Conservation (phyloP, 2,113 vertebrate genomes). For the Callithrix jacchus region DNA sequence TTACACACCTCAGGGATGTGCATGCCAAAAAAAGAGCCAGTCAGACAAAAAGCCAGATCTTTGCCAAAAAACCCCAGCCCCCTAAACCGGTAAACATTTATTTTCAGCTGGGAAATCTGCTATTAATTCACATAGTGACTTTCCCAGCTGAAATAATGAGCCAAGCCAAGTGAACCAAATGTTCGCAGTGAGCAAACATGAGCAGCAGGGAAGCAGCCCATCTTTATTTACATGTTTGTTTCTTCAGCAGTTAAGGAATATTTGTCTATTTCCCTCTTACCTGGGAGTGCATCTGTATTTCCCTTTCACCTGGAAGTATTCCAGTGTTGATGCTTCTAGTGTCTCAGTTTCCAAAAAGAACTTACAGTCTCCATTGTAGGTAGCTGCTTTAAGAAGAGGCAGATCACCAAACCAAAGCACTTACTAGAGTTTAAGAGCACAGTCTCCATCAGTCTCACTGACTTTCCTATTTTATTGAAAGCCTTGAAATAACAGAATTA, state of each 20-base stretch:
- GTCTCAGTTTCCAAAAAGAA: conserved; percentile 19
- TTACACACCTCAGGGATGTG: conserved; percentile 88
- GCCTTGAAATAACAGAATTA: neutral
- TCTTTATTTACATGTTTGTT: conserved; percentile 83
- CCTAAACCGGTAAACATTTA: conserved; percentile 86
- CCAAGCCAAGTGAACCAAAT: conserved; percentile 85
- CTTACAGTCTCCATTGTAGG: neutral
- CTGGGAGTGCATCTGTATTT: neutral
- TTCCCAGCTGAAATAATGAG: conserved; percentile 87
- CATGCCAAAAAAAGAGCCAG: conserved; percentile 82
- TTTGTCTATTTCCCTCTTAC: conserved; percentile 40
- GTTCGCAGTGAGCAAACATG: conserved; percentile 85
- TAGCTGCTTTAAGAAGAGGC: neutral
- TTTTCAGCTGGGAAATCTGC: conserved; percentile 88
- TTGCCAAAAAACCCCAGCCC: conserved; percentile 82
- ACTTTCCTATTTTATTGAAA: neutral
- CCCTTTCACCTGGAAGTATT: neutral
- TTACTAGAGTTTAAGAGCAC: neutral
- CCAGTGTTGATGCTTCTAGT: neutral
- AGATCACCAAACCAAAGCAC: conserved; percentile 22
- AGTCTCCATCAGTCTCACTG: neutral
- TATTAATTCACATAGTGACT: conserved; percentile 88
- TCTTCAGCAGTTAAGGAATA: conserved; percentile 76
- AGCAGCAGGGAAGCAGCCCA: conserved; percentile 81
- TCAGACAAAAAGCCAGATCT: conserved; percentile 84